phyloP scores from a whole-genome alignment of 2,797 vertebrate species.

The Ptychobarbus kaznakovi region DNA sequence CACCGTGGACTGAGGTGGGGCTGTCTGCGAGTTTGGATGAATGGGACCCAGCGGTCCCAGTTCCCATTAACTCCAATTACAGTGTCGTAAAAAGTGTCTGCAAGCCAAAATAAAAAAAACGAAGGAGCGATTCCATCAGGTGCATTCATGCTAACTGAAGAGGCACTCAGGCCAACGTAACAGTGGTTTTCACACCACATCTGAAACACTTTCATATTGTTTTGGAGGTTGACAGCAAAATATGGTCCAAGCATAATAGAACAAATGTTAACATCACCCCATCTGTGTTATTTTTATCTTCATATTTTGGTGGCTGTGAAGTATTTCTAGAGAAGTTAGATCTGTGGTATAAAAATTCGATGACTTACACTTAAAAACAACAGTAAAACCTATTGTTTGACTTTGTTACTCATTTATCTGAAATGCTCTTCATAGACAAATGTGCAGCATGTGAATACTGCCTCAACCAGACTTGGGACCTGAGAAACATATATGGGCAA shows the following conservation, averaged over 20 bases:
- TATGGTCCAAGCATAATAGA: background rate
- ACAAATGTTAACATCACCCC: constrained; percentile 12
- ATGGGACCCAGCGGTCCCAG: background rate
- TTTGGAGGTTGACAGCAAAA: background rate
- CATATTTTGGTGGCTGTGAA: background rate
- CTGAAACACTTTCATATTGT: background rate
- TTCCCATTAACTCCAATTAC: background rate
- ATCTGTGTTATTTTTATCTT: background rate
- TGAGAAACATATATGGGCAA: background rate
- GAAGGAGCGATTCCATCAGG: background rate
- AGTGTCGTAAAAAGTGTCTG: background rate
- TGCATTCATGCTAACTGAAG: background rate
- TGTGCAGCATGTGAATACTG: background rate
- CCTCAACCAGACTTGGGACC: background rate
- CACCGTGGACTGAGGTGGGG: background rate
- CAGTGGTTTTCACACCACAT: background rate
- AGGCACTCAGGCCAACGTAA: background rate
- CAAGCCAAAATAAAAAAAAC: background rate
- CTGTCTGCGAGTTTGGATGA: constrained; percentile 20
- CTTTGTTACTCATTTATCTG: background rate
- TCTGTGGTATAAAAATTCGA: background rate
- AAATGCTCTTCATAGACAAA: background rate
- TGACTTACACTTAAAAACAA: background rate
- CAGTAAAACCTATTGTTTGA: background rate
- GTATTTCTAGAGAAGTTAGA: constrained; percentile 1